These are phyloP conservation scores for Pelodytes ibericus DNA, from an alignment of 2,797 vertebrate species.

Conservation along the genomic window DNA sequence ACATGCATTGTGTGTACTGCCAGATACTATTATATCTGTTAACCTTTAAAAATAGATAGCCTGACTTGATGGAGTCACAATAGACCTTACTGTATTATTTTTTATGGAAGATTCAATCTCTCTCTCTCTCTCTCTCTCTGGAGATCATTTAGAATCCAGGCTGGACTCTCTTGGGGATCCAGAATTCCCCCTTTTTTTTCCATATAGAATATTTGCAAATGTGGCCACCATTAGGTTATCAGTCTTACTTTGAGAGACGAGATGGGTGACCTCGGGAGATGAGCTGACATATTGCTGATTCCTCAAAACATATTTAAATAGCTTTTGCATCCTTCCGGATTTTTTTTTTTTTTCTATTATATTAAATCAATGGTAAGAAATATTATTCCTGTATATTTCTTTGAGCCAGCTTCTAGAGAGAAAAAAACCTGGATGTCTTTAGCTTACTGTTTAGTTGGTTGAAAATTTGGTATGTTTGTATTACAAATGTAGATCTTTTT, in stretches of 20 bases:
- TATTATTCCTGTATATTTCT: too few species aligned
- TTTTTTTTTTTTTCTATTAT: not conserved
- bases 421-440: too few species aligned
- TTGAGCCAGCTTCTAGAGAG: too few species aligned
- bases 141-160: slow-evolving; percentile 63
- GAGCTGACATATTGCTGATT: slow-evolving; percentile 78
- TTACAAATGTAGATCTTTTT: too few species aligned
- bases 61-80: slow-evolving; percentile 84
- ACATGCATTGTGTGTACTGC: slow-evolving; percentile 75
- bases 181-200: slow-evolving; percentile 65
- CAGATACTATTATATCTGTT: slow-evolving; percentile 80
- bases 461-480: too few species aligned
- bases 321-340: not conserved
- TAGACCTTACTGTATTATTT: slow-evolving; percentile 65
- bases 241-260: slow-evolving; percentile 89
- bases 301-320: slow-evolving; percentile 83
- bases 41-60: slow-evolving; percentile 78
- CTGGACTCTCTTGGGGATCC: slow-evolving; percentile 73
- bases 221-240: slow-evolving; percentile 84
- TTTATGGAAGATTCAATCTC: slow-evolving; percentile 56
- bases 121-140: slow-evolving; percentile 42
- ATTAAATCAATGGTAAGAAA: too few species aligned
- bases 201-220: slow-evolving; percentile 87
- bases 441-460: too few species aligned
- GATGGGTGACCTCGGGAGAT: slow-evolving; percentile 84